These are phyloP conservation scores for Coccyzus lansbergi DNA, from an alignment of 2,797 vertebrate species.

Conservation along the genomic window DNA sequence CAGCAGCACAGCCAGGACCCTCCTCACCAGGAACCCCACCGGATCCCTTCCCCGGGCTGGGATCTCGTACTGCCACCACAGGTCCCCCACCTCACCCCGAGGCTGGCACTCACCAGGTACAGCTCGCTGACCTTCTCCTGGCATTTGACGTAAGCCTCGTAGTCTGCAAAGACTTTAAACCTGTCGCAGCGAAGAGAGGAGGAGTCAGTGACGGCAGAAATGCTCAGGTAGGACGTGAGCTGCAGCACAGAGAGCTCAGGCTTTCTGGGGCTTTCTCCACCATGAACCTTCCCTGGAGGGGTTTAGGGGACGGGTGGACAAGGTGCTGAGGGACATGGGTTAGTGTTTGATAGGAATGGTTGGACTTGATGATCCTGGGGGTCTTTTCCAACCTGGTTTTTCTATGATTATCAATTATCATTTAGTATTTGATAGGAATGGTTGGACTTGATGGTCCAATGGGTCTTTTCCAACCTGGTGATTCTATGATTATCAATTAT, in stretches of 20 bases:
- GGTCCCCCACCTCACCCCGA: rapidly evolving
- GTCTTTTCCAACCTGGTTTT: no score
- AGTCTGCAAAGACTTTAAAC: constrained; percentile 98
- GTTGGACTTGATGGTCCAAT: no score
- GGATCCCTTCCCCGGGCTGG: background rate
- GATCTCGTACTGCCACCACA: background rate
- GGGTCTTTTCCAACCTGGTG: no score
- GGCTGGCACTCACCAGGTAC: constrained; percentile 86
- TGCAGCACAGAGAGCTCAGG: rapidly evolving
- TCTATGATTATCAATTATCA: no score
- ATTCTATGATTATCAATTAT: no score
- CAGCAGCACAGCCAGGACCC: background rate
- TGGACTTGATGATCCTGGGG: no score
- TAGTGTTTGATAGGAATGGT: no score
- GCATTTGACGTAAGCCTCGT: constrained; percentile 87
- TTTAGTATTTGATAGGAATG: no score
- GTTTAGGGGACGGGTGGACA: no score
- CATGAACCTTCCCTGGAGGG: no score
- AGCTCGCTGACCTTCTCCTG: constrained; percentile 93
- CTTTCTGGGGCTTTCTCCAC: background rate
- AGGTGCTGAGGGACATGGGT: no score
- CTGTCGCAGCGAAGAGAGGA: constrained; percentile 61
- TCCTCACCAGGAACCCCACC: background rate
- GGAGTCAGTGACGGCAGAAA: background rate
- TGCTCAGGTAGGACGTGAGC: rapidly evolving